Evolutionary conservation across 2,797 vertebrate genomes (phyloP), one percentile per base, ranked within the genome.

Genomic region (Botia kubotai): DNA sequence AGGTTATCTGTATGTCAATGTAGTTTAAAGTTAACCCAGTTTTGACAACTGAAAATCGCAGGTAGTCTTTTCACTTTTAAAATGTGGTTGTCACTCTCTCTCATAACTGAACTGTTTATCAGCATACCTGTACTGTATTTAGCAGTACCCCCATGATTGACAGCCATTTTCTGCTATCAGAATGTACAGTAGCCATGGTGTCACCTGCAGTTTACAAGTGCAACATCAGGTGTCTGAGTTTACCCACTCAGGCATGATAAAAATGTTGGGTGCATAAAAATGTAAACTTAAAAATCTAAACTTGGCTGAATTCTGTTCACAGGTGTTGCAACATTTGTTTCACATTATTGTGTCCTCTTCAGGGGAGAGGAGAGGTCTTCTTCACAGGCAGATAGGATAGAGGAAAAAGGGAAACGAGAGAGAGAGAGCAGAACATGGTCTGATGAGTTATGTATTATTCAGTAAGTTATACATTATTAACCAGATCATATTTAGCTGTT

Each of bases 401-500:
- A 53, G 69, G 53, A 53, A 55, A 72, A 17, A 63, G 58, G 67
- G 57, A 39, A 39, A 39, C 7, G 43, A 33, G 23, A 26, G 23
- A n/a, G 36, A 69, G 57, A 66, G 77, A 72, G 68, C 33, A 50
- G 29, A 43, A 60, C 75, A 81, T 81, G 50, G 66, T 23, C 29
- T 73, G 77, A 83, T 79, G 72, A 70, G 69, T 57, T 75, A 60
- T 85, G 21, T 75, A 79, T 79, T 76, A 85, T 85, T 82, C 72
- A 85, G 33, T 57, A 75, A 33, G 60, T 13, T 68, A 66, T 82
- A 76, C 81, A 82, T 82, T 79, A 84, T 84, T 84, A 79, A 84
- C 46, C n/a, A 82, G 76, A 76, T 82, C 83, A 84, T 82, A 82
- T 84, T 79, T 84, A 84, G 83, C 80, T 75, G 71, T 84, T 84